Evolutionary conservation across 2,113 vertebrate genomes (phyloP).

Genomic region (Sinocyclocheilus grahami): DNA sequence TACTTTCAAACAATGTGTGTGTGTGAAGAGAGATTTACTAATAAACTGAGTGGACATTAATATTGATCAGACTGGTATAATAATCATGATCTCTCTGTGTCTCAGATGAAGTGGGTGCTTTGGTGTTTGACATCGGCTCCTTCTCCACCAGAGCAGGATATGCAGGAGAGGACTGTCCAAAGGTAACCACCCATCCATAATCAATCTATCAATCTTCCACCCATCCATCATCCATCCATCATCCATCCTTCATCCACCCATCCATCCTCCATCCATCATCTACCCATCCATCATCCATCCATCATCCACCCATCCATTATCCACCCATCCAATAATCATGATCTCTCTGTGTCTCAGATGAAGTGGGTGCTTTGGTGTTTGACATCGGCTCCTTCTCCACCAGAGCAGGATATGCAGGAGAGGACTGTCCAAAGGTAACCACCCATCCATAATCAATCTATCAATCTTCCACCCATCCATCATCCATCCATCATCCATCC

Average conservation of each 20-base stretch:
- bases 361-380: conserved; percentile 80
- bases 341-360: conserved; percentile 65
- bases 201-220: not conserved
- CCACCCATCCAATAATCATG: not conserved
- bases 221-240: not conserved
- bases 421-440: conserved; percentile 80
- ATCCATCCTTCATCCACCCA: not conserved
- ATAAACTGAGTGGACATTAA: no score
- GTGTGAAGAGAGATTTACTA: no score
- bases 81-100: not conserved
- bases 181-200: conserved; percentile 63
- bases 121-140: conserved; percentile 80
- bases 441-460: not conserved
- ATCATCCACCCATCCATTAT: not conserved
- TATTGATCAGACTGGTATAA: not conserved
- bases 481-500: conserved; percentile 5
- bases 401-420: conserved; percentile 78
- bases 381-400: conserved; percentile 80
- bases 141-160: conserved; percentile 79
- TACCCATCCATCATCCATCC: not conserved
- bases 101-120: conserved; percentile 79
- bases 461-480: not conserved
- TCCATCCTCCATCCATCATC: not conserved
- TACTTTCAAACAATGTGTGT: no score
- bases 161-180: conserved; percentile 80